A percentile compares a stretch with the other conserved stretches of the same genome.
phyloP scores from a whole-genome alignment of 2,113 vertebrate genomes.

The Microcebus ravelobensis region DNA sequence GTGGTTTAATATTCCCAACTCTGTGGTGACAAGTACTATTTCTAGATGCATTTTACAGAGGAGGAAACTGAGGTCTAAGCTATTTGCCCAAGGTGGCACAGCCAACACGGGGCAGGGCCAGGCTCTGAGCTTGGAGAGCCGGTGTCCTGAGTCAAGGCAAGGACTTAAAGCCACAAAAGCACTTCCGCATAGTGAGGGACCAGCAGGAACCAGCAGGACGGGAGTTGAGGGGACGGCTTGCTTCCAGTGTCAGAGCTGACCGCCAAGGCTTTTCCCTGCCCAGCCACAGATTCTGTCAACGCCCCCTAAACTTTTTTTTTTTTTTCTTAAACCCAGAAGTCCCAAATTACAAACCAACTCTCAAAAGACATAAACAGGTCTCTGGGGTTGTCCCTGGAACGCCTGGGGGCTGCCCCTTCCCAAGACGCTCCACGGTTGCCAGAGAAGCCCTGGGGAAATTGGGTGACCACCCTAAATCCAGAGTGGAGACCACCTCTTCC shows the following conservation, averaged over 20 bases:
- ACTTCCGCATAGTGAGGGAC: background rate
- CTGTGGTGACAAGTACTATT: background rate
- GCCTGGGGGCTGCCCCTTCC: too few species aligned
- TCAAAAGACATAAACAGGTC: background rate
- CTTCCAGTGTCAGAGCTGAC: background rate
- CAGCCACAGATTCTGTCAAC: background rate
- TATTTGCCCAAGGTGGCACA: background rate
- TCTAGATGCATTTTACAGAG: background rate
- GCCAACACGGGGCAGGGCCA: background rate
- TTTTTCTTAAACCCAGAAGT: background rate
- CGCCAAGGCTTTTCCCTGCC: background rate
- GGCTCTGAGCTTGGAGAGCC: background rate
- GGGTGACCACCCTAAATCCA: background rate
- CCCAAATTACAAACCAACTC: background rate
- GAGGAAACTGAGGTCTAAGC: background rate
- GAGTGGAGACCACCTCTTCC: fast-evolving
- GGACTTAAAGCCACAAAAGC: background rate
- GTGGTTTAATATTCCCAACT: background rate
- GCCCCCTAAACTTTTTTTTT: background rate
- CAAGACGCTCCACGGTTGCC: background rate
- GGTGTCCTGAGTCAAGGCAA: background rate
- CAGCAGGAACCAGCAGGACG: too few species aligned
- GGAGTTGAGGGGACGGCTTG: background rate
- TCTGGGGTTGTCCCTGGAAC: background rate
- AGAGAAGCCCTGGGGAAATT: background rate